Evolutionary conservation across 1,140 invertebrate species (phyloP).

Genomic region (Lanistes nyassanus): DNA sequence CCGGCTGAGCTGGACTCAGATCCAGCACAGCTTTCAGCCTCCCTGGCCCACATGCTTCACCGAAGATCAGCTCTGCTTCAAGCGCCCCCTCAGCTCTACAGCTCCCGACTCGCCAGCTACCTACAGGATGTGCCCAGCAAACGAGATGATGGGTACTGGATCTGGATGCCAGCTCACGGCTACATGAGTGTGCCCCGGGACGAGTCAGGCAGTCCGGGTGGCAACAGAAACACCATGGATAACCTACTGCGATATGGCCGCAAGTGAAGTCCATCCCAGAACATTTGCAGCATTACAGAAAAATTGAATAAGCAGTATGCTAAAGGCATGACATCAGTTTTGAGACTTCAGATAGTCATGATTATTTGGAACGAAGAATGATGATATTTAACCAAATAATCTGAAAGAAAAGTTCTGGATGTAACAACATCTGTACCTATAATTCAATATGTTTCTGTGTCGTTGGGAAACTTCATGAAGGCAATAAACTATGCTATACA

Average conservation of each 20-base stretch:
- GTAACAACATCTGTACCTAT: no score
- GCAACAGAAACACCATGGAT: conserved; percentile 28
- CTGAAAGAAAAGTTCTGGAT: no score
- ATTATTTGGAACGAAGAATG: no score
- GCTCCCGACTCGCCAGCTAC: conserved; percentile 36
- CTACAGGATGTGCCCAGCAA: conserved; percentile 35
- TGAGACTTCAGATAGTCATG: no score
- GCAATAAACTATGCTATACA: no score
- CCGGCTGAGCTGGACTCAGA: conserved; percentile 18
- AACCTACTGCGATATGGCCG: conserved; percentile 54
- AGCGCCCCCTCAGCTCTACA: conserved; percentile 44
- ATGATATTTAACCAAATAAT: no score
- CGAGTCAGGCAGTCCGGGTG: conserved; percentile 27
- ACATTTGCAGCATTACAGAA: no score
- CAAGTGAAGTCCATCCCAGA: conserved; percentile 4
- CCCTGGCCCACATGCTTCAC: conserved; percentile 30
- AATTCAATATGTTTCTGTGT: no score
- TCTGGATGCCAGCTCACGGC: conserved; percentile 63
- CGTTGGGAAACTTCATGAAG: no score
- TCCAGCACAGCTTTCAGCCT: conserved; percentile 7
- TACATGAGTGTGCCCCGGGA: conserved; percentile 53
- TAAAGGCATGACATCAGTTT: no score
- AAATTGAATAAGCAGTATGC: no score
- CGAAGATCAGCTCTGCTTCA: conserved; percentile 28
- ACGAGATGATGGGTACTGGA: conserved; percentile 50